Evolutionary conservation across 64 coral and sea anemone species (phyloP), one percentile per base, ranked within the genome.

Genomic region (Stylophora pistillata): DNA sequence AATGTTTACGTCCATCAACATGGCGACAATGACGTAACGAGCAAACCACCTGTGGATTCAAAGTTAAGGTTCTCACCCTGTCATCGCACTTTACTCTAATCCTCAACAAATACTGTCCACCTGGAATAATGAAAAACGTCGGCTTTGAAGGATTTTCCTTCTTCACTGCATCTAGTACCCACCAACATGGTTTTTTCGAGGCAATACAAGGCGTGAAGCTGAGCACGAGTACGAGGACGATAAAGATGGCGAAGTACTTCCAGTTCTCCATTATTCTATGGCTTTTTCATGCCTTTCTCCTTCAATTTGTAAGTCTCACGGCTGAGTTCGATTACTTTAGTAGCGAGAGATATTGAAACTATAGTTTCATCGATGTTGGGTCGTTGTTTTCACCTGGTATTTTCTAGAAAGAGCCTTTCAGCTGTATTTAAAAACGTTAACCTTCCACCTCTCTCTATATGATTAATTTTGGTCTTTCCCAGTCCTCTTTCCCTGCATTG

Each of bases 51-150:
- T 27, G 3, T 15, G 30, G 31, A 61, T 2, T 15, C 14, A 27
- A 31, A 63, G 0, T 4, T 58, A 70, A 87, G 17, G 5, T 30
- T 13, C 61, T 60, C 30, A 91, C 90, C 82, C 32, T 91, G 0
- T 74, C 27, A 12, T 85, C 21, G 33, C 90, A 91, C 30, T 57
- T 21, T 17, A 86, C 73, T 69, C 84, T 74, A 27, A 91, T 37
- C 9, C 90, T 83, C n/a, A 91, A 64, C 30, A 86, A 91, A 71
- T 91, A 91, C 5, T 80, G 74, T 47, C 73, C 76, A 23, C 60
- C 82, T 68, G 72, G 82, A 70, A 86, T 26, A 16, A 91, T 78
- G 14, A 32, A 28, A 54, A 58, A 21, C 37, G 56, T 47, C 27
- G 68, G 74, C 31, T 41, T 27, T 55, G 23, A 18, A 17, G 34